A percentile compares a stretch with the other conserved stretches of the same genome.
Conservation (phyloP, 2,888 invertebrate species). For the Ditula angustiorana region DNA sequence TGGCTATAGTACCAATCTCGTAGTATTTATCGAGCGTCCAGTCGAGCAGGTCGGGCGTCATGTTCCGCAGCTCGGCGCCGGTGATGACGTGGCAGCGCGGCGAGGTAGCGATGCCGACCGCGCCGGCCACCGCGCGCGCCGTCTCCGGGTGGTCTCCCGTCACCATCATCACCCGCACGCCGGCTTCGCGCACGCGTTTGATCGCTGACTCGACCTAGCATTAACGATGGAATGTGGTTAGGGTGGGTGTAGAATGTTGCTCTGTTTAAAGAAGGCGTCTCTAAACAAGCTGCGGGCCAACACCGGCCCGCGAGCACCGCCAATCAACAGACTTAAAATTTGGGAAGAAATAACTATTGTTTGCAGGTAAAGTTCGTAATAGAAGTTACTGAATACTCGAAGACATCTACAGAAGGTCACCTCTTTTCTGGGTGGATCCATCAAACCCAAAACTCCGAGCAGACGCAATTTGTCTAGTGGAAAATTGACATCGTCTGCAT, state of each 20-base stretch:
- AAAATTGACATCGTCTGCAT: constrained; percentile 95
- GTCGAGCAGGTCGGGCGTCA: constrained; percentile 84
- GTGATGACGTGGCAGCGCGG: constrained; percentile 83
- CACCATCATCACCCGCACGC: constrained; percentile 92
- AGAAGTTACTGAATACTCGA: too few species aligned
- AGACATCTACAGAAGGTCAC: too few species aligned
- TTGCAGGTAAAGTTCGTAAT: too few species aligned
- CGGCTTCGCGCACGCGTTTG: constrained; percentile 89
- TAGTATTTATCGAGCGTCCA: constrained; percentile 72
- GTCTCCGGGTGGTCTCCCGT: constrained; percentile 94
- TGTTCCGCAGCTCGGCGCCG: constrained; percentile 84
- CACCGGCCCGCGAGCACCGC: too few species aligned
- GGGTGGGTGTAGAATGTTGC: too few species aligned
- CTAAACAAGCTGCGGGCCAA: too few species aligned
- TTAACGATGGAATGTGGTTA: too few species aligned
- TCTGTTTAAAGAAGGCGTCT: too few species aligned
- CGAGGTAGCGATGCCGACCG: constrained; percentile 89
- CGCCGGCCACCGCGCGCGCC: constrained; percentile 90
- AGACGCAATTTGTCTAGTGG: constrained; percentile 94
- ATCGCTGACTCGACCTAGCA: constrained; percentile 82
- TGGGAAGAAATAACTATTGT: too few species aligned
- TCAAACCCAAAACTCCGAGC: constrained; percentile 98
- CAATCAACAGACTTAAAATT: too few species aligned
- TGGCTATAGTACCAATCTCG: constrained; percentile 66
- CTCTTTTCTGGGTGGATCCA: constrained; percentile 93